A percentile compares a stretch with the other conserved stretches of the same genome.
phyloP scores from a whole-genome alignment of 2,797 vertebrate genomes.

The Dicrostonyx torquatus region DNA sequence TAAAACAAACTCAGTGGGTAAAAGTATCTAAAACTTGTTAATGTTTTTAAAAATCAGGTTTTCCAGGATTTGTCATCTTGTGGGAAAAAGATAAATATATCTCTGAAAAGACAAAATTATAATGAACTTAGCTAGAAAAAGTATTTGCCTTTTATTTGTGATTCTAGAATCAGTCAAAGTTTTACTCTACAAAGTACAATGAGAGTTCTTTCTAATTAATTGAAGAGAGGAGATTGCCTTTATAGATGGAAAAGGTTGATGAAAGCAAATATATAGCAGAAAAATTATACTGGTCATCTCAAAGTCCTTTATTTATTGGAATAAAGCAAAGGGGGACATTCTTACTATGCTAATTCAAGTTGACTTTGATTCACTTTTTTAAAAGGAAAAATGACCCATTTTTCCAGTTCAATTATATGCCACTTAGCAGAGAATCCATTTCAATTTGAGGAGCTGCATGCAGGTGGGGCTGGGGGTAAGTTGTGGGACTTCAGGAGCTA shows the following conservation, averaged over 20 bases:
- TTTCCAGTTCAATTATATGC: not conserved
- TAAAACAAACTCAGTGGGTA: not conserved
- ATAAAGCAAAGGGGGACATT: not conserved
- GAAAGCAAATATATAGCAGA: not conserved
- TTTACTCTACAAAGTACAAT: not conserved
- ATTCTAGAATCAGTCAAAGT: not conserved
- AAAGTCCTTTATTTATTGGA: not conserved
- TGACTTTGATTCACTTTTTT: not conserved
- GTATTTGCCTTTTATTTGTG: not conserved
- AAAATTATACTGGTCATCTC: not conserved
- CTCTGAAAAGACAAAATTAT: not conserved
- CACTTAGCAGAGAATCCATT: not conserved
- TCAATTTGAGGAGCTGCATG: not conserved
- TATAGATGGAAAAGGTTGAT: not conserved
- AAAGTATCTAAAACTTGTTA: slow-evolving; percentile 1
- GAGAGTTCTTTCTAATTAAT: not conserved
- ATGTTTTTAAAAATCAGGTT: not conserved
- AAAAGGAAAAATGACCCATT: not conserved
- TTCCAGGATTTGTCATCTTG: not conserved
- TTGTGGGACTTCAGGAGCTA: no score
- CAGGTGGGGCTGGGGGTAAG: no score
- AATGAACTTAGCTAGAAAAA: not conserved
- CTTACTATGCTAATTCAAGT: not conserved
- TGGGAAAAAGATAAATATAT: not conserved
- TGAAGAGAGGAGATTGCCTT: not conserved